Conservation (phyloP, 1,140 invertebrate species). For the Macrocentrus cingulum region DNA sequence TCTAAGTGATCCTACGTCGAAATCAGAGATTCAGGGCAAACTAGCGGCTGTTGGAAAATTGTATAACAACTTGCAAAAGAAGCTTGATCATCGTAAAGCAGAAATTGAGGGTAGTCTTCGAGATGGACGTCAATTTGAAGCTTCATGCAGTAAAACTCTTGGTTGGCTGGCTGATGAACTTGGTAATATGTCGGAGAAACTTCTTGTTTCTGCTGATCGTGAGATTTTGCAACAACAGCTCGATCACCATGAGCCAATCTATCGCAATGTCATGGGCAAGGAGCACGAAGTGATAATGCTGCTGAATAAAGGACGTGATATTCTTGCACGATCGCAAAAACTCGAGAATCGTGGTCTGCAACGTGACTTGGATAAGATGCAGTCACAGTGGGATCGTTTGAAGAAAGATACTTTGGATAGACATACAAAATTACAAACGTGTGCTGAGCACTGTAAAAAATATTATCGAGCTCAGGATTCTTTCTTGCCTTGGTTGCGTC, state of each 20-base stretch:
- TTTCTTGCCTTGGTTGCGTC: conserved; percentile 85
- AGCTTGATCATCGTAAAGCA: conserved; percentile 84
- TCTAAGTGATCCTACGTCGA: conserved; percentile 85
- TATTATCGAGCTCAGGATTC: conserved; percentile 82
- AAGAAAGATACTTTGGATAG: conserved; percentile 82
- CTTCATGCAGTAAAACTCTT: conserved; percentile 80
- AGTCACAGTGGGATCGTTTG: conserved; percentile 86
- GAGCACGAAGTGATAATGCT: conserved; percentile 95
- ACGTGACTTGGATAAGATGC: conserved; percentile 82
- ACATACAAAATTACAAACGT: conserved; percentile 82
- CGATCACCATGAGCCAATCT: conserved; percentile 84
- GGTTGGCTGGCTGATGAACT: conserved; percentile 85
- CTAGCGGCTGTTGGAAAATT: conserved; percentile 79
- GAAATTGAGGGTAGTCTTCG: conserved; percentile 84
- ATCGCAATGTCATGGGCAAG: conserved; percentile 83
- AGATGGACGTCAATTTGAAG: conserved; percentile 84
- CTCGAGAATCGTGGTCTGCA: conserved; percentile 63
- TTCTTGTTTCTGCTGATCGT: conserved; percentile 83
- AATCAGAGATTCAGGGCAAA: conserved; percentile 88
- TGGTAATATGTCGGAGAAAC: conserved; percentile 71
- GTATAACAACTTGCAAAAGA: conserved; percentile 83
- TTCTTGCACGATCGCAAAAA: conserved; percentile 64
- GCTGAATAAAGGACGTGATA: conserved; percentile 84
- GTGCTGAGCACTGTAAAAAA: conserved; percentile 89
- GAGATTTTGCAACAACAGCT: conserved; percentile 84